Evolutionary conservation across 2,113 vertebrate species (phyloP).

Genomic region (Blennius ocellaris): DNA sequence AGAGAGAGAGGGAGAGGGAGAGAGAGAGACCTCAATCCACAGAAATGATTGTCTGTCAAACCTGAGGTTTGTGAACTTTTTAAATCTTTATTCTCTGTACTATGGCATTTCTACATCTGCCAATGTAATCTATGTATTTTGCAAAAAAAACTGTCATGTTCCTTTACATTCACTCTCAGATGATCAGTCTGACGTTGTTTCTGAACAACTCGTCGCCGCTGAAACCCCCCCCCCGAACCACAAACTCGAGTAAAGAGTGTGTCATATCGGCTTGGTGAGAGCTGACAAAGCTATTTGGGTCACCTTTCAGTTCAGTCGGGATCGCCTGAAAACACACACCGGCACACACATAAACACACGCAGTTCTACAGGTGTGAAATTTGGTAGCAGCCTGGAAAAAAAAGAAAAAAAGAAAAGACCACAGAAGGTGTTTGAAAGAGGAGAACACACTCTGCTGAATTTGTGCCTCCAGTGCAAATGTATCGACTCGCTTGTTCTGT

Average conservation of each 20-base stretch:
- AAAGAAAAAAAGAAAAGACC: slow-evolving; percentile 35
- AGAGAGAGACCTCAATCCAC: too few species aligned
- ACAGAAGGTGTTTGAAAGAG: slow-evolving; percentile 3
- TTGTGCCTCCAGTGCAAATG: not conserved
- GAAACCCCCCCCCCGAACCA: not conserved
- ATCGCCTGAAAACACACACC: not conserved
- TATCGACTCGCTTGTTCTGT: slow-evolving; percentile 7
- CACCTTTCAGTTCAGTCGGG: slow-evolving; percentile 32
- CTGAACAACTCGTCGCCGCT: not conserved
- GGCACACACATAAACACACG: not conserved
- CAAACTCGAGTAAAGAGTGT: not conserved
- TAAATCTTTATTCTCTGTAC: too few species aligned
- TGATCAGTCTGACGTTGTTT: not conserved
- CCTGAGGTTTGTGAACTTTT: too few species aligned
- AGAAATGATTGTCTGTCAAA: too few species aligned
- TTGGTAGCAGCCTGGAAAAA: slow-evolving; percentile 38
- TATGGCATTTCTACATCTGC: too few species aligned
- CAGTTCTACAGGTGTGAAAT: slow-evolving; percentile 54
- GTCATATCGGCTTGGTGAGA: not conserved
- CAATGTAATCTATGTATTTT: not conserved
- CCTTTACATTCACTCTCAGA: not conserved
- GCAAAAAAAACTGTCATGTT: not conserved
- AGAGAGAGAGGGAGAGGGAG: too few species aligned
- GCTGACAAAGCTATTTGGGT: slow-evolving; percentile 33
- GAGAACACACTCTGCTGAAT: slow-evolving; percentile 17